Base-by-base conservation (phyloP, 1,140 invertebrate genomes). In the Polypedilum vanderplanki region DNA sequence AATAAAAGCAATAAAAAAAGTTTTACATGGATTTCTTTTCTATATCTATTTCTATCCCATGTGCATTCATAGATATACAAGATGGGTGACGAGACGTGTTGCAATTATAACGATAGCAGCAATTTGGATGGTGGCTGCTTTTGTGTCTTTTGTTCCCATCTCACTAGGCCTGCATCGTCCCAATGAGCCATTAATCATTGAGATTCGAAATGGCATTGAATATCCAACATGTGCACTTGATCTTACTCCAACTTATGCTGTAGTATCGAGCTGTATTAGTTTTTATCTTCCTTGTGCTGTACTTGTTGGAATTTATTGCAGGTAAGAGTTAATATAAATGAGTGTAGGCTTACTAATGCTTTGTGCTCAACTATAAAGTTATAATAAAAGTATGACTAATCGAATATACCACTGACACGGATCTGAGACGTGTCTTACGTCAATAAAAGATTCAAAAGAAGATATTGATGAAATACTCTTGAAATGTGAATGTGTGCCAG, bases 281-380 rank as follows among this genome's bases (percentile, higher is more conserved):
- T 97, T 97, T 84, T 96, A 93, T 82, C 87, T 97, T 77, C 96
- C 95, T 0, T 96, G 94, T 85, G 91, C 89, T 85, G 96, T 97
- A 74, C 94, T 90, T 90, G 88, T 89, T 77, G 90, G 91, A 78
- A 91, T 93, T 73, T 93, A 92, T 81, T 90, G 89, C 81, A 84
- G 84, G 84, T 85, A 74, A 57, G n/a, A n/a, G n/a, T n/a, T n/a
- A n/a, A n/a, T n/a, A n/a, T n/a, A n/a, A n/a, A n/a, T n/a, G n/a
- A n/a, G n/a, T n/a, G n/a, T n/a, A n/a, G n/a, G n/a, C n/a, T n/a
- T n/a, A n/a, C n/a, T n/a, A 33, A 33, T 33, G 24, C 24, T 33
- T 1, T 33, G 5, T 33, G 24, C 24, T 33, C 24, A 33, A 3
- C 24, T 33, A 33, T 5, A 33, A 33, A 33, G 24, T 33, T 5